Conservation (phyloP, 1,140 invertebrate species). For the Muscidifurax raptorellus region DNA sequence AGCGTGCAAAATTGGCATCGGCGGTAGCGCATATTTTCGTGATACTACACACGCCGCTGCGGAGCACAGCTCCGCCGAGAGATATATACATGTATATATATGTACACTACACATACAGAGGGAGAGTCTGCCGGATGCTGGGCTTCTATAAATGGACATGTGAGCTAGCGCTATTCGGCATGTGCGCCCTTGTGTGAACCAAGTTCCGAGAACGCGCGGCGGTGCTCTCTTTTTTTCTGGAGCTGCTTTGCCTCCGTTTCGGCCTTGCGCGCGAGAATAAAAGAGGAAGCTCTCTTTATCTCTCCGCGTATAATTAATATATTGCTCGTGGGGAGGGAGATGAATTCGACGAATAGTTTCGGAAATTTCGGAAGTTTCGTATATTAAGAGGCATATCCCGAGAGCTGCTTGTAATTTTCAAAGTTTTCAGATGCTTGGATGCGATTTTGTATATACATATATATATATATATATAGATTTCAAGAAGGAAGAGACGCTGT, state of each 20-base stretch:
- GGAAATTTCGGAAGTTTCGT: background rate
- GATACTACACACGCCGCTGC: too few species aligned
- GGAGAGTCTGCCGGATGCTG: constrained; percentile 25
- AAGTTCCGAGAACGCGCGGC: constrained; percentile 16
- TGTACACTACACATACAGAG: background rate
- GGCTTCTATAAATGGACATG: constrained; percentile 47
- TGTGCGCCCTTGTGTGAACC: constrained; percentile 15
- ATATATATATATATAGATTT: too few species aligned
- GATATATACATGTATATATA: background rate
- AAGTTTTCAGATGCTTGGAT: too few species aligned
- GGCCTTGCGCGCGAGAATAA: background rate
- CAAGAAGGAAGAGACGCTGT: too few species aligned
- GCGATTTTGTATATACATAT: too few species aligned
- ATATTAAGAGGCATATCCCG: background rate
- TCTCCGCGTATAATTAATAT: background rate
- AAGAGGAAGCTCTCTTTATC: background rate
- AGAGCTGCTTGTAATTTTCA: background rate
- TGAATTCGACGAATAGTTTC: background rate
- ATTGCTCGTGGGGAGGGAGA: background rate
- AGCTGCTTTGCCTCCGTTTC: background rate
- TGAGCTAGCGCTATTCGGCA: constrained; percentile 24
- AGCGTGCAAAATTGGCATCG: background rate
- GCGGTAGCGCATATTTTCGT: too few species aligned
- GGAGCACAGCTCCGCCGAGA: too few species aligned
- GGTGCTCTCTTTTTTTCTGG: background rate